phyloP scores from a whole-genome alignment of 2,888 invertebrate genomes.

The Palloptera scutellata region DNA sequence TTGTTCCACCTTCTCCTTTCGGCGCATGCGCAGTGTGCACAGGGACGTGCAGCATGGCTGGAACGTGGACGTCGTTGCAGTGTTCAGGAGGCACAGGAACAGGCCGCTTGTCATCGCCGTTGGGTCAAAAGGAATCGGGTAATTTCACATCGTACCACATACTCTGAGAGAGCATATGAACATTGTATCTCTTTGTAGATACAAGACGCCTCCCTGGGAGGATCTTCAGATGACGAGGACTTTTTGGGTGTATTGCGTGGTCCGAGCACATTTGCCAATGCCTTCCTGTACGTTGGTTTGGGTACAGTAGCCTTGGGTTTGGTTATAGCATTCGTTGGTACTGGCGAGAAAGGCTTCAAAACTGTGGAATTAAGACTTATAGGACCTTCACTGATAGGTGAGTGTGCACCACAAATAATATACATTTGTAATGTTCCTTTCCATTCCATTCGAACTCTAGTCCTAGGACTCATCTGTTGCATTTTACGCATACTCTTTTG shows the following conservation, averaged over 20 bases:
- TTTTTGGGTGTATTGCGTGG: conserved; percentile 72
- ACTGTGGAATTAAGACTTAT: conserved; percentile 85
- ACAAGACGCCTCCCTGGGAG: conserved; percentile 84
- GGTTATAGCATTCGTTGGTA: conserved; percentile 88
- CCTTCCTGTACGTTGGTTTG: conserved; percentile 85
- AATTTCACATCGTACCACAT: conserved; percentile 50
- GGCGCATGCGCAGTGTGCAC: conserved; percentile 72
- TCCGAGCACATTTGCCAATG: conserved; percentile 83
- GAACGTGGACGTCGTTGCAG: conserved; percentile 72
- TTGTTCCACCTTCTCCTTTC: not conserved
- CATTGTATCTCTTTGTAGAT: conserved; percentile 67
- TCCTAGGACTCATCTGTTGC: conserved; percentile 82
- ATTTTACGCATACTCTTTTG: conserved; percentile 84
- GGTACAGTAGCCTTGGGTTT: conserved; percentile 84
- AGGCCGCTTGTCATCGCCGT: conserved; percentile 71
- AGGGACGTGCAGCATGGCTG: conserved; percentile 86
- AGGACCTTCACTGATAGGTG: conserved; percentile 80
- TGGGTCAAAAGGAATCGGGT: conserved; percentile 91
- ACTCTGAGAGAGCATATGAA: no score
- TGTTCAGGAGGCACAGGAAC: conserved; percentile 77
- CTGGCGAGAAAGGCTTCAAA: conserved; percentile 88
- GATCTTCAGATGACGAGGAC: conserved; percentile 78
- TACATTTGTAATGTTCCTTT: conserved; percentile 27
- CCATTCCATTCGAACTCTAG: conserved; percentile 50
- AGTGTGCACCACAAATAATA: conserved; percentile 31